These are phyloP conservation scores for Aspidapion aeneum DNA, from an alignment of 2,888 invertebrate species.

Conservation along the genomic window DNA sequence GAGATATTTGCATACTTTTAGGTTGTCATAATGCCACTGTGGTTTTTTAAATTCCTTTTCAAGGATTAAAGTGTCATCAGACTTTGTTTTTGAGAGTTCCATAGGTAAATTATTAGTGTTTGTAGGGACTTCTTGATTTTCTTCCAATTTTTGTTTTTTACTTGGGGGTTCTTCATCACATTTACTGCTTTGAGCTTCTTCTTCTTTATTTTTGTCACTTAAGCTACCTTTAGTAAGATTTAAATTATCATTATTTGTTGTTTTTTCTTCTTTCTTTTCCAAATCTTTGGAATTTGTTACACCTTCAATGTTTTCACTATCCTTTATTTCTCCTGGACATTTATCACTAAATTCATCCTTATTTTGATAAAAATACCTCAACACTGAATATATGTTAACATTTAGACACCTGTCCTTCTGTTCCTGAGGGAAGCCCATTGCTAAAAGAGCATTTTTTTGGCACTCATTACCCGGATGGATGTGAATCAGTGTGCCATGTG, in stretches of 20 bases:
- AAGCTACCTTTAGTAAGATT: neutral
- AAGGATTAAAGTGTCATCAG: no score
- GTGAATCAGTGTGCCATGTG: conserved; percentile 64
- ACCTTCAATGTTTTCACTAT: conserved; percentile 1
- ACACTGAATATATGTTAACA: conserved; percentile 72
- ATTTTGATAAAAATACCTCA: conserved; percentile 65
- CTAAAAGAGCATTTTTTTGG: conserved; percentile 72
- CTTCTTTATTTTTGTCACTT: conserved; percentile 5
- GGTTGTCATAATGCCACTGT: conserved; percentile 68
- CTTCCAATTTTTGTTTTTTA: conserved; percentile 23
- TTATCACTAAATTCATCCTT: conserved; percentile 22
- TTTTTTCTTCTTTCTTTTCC: neutral
- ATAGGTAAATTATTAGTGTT: conserved; percentile 19
- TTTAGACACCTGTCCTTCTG: conserved; percentile 67
- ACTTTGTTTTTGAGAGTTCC: no score
- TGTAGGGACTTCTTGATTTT: conserved; percentile 23
- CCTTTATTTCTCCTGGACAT: neutral
- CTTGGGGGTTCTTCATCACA: conserved; percentile 14
- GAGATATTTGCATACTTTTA: conserved; percentile 60
- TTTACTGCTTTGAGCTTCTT: neutral
- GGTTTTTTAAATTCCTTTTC: conserved; percentile 50
- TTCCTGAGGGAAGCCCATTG: conserved; percentile 74
- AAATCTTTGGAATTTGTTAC: no score
- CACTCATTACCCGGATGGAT: conserved; percentile 80
- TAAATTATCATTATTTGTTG: neutral